Evolutionary conservation across 2,113 vertebrate genomes (phyloP).

Genomic region (Malurus cyaneus): DNA sequence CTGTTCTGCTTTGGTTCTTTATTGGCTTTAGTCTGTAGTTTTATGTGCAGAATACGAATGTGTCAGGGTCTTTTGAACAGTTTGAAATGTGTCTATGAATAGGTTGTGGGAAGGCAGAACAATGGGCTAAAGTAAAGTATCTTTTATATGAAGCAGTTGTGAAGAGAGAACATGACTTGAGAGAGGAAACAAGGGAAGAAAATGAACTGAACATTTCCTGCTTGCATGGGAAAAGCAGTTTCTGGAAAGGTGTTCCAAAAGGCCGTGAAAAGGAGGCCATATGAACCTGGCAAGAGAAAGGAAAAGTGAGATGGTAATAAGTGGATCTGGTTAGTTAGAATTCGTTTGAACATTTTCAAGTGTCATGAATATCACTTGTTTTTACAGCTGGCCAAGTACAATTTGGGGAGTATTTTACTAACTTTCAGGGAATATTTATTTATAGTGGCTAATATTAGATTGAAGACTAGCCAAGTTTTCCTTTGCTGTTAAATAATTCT

Average conservation of each 20-base stretch:
- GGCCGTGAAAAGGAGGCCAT: background rate
- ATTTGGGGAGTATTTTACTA: background rate
- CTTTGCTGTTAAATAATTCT: background rate
- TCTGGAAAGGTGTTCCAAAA: conserved; percentile 10
- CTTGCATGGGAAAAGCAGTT: background rate
- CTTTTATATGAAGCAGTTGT: conserved; percentile 35
- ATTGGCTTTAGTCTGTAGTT: conserved; percentile 17
- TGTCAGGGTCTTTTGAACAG: conserved; percentile 37
- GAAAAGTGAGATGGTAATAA: background rate
- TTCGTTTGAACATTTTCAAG: background rate
- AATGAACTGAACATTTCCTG: background rate
- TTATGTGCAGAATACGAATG: conserved; percentile 59
- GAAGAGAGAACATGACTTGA: conserved; percentile 13
- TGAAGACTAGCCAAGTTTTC: background rate
- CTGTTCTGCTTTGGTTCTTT: conserved; percentile 30
- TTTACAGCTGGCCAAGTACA: background rate
- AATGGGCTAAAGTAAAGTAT: conserved; percentile 35
- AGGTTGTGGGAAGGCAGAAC: conserved; percentile 45
- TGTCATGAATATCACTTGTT: background rate
- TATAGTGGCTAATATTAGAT: background rate
- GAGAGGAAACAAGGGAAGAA: conserved; percentile 20
- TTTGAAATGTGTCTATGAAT: conserved; percentile 42
- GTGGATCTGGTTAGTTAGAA: background rate
- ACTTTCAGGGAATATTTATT: background rate
- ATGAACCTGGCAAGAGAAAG: background rate